phyloP scores from a whole-genome alignment of 2,888 invertebrate species.

The Melinaea menophilus region DNA sequence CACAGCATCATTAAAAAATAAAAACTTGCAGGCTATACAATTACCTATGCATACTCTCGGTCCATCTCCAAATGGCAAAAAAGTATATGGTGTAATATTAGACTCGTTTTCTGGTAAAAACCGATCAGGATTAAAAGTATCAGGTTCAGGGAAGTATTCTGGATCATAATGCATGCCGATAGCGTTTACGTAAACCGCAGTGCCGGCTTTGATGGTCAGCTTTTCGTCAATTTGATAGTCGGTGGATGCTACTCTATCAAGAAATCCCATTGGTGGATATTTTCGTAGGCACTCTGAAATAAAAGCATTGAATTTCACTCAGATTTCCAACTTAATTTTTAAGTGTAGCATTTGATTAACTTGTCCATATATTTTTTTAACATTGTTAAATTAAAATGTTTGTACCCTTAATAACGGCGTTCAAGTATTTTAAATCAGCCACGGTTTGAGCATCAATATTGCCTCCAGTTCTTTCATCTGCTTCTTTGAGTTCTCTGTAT shows the following conservation, averaged over 20 bases:
- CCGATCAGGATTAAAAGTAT: slow-evolving; percentile 73
- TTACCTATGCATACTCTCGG: background rate
- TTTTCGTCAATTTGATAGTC: slow-evolving; percentile 37
- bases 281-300: slow-evolving; percentile 30
- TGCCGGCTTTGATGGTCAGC: slow-evolving; percentile 40
- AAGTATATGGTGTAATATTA: slow-evolving; percentile 43
- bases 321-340: too few species aligned
- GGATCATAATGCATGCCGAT: slow-evolving; percentile 58
- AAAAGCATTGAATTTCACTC: background rate
- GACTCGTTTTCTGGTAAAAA: slow-evolving; percentile 74
- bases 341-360: too few species aligned
- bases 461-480: slow-evolving; percentile 7
- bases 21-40: background rate
- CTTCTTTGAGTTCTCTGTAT: too few species aligned
- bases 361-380: too few species aligned
- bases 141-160: slow-evolving; percentile 69
- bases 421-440: slow-evolving; percentile 42
- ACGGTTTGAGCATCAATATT: slow-evolving; percentile 34
- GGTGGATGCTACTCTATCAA: slow-evolving; percentile 31
- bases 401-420: slow-evolving; percentile 47
- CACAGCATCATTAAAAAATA: too few species aligned
- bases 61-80: slow-evolving; percentile 68
- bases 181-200: slow-evolving; percentile 41
- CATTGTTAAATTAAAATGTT: background rate
- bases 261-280: slow-evolving; percentile 36